Conservation (phyloP, 2,797 vertebrate species). For the Lagodon rhomboides region DNA sequence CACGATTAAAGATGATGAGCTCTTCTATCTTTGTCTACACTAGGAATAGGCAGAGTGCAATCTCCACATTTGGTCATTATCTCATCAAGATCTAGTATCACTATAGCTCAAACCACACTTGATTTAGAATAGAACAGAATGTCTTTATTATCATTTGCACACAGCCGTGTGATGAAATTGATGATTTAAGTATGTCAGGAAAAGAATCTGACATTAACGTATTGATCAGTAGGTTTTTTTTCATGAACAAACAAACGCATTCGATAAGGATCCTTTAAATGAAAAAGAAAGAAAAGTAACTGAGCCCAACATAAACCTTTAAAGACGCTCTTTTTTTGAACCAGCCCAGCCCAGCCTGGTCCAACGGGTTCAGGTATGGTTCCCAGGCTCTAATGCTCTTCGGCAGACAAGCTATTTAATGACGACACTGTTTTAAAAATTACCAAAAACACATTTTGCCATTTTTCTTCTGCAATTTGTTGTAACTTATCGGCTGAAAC, state of each 20-base stretch:
- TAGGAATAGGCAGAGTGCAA: conserved; percentile 25
- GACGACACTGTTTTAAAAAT: background rate
- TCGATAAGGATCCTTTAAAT: background rate
- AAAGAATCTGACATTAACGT: background rate
- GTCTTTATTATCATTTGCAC: no score
- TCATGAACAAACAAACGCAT: background rate
- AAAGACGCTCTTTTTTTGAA: no score
- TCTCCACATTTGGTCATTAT: conserved; percentile 31
- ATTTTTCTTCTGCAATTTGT: background rate
- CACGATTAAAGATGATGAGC: conserved; percentile 54
- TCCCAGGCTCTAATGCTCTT: no score
- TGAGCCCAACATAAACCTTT: no score
- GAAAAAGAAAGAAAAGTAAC: no score
- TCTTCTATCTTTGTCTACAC: conserved; percentile 33
- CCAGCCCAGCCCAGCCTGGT: no score
- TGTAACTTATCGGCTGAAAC: background rate
- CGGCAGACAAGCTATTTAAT: no score
- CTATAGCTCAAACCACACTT: background rate
- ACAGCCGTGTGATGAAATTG: no score
- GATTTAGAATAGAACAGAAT: background rate
- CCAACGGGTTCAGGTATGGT: no score
- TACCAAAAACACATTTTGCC: background rate
- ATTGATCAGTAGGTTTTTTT: background rate
- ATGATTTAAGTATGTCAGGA: no score
- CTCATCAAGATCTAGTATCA: conserved; percentile 4